Base-by-base conservation (phyloP, 2,113 vertebrate genomes). In the Bombycilla garrulus region DNA sequence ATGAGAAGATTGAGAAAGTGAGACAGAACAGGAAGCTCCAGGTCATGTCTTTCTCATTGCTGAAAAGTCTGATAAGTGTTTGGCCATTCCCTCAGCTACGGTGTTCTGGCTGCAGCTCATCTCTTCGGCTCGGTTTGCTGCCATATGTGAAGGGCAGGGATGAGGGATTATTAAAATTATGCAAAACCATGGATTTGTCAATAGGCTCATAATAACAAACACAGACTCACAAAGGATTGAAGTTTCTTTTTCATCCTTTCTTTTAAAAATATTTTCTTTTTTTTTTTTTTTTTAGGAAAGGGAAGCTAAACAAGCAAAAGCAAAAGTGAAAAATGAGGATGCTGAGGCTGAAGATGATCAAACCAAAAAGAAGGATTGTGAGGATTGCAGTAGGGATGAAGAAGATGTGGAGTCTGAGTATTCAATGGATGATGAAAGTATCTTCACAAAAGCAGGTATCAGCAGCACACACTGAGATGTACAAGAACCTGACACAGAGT, bases 1-100 rank as follows among this genome's bases (percentile, higher is more conserved):
- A 99, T 80, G 98, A 99, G 95, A 99, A 99, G 97, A 99, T 99
- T 12, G 99, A 99, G 66, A 98, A 98, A 95, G 98, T 99, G 66
- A 97, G 99, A 28, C 99, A 98, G 97, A 98, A 98, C 57, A 98
- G 99, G 88, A 99, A 98, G 90, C 93, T 94, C 3, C 98, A 99
- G 98, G 99, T 99, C 40, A 96, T 97, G 12, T 25, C 14, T 61
- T 64, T 74, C 6, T 66, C 3, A 0, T 58, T 82, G 8, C 48
- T 29, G 65, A 3, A 56, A 35, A 58, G 14, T 15, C 2, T 8
- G 53, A 35, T 19, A 2, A 13, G 86, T 71, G 23, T 23, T 66
- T 51, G 22, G 50, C 33, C 2, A 0, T 36, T 24, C 40, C 14
- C 20, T n/a, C 10, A 80, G 62, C 21, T 18, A 13, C 35, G 3